These are phyloP conservation scores for Chrysomela aeneicollis DNA, from an alignment of 2,888 invertebrate species.

Conservation along the genomic window DNA sequence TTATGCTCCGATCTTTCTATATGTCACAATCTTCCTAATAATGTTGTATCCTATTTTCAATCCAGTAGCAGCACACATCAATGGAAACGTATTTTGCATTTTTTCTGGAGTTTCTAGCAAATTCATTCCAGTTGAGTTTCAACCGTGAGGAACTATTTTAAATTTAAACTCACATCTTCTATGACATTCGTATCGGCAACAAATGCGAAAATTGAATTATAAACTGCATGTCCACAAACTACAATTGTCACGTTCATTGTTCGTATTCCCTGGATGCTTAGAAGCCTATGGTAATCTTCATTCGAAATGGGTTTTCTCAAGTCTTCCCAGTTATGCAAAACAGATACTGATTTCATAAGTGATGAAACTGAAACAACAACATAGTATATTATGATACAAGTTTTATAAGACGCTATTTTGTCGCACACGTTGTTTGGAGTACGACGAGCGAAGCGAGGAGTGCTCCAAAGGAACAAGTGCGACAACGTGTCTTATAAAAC, in stretches of 20 bases:
- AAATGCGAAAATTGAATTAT: background rate
- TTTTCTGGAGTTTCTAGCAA: no score
- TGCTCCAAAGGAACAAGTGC: no score
- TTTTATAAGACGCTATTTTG: no score
- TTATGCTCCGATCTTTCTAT: no score
- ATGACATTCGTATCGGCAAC: background rate
- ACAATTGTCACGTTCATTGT: constrained; percentile 16
- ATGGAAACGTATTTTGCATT: no score
- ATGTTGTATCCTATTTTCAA: no score
- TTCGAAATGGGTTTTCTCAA: constrained; percentile 11
- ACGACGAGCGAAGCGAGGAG: no score
- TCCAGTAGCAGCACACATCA: no score
- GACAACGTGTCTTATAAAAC: no score
- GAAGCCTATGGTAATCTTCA: constrained; percentile 13
- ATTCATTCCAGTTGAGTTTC: background rate
- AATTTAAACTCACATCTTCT: constrained; percentile 12
- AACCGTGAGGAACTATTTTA: background rate
- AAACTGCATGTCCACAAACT: constrained; percentile 3
- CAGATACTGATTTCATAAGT: background rate
- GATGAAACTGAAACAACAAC: background rate
- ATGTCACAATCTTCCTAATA: no score
- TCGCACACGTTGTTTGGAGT: no score
- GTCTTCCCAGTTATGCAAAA: constrained; percentile 16
- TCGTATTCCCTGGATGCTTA: constrained; percentile 17
- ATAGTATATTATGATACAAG: background rate